Percentiles rank a stretch among this genome's conserved stretches.
Conservation (phyloP, 35 echinoderm and acorn worm genomes). For the Ophioderma brevispina region DNA sequence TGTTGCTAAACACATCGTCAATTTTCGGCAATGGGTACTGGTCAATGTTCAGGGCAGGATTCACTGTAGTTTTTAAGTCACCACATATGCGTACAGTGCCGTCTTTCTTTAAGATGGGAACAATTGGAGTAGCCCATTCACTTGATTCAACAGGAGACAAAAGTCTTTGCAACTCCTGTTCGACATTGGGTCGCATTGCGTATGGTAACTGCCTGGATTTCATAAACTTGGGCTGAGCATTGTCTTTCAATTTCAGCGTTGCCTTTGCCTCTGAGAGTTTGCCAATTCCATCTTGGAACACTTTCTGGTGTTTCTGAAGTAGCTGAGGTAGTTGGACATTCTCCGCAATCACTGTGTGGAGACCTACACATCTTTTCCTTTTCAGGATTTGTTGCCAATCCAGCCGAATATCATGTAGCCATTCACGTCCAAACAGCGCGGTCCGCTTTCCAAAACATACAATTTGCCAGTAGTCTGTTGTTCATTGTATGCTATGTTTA, state of each 20-base stretch:
- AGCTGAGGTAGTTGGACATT: background rate
- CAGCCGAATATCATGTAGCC: background rate
- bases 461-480: background rate
- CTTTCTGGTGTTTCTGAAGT: background rate
- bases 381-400: conserved; percentile 16
- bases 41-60: conserved; percentile 13
- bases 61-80: conserved; percentile 56
- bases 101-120: conserved; percentile 28
- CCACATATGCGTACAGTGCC: conserved; percentile 39
- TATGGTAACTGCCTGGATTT: conserved; percentile 10
- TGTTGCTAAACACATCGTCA: conserved; percentile 40
- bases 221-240: conserved; percentile 4
- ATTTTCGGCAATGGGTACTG: conserved; percentile 48
- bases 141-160: conserved; percentile 41
- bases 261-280: background rate
- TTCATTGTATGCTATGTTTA: background rate
- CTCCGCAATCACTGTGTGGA: background rate
- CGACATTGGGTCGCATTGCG: conserved; percentile 37
- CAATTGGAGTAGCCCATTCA: conserved; percentile 48
- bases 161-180: conserved; percentile 39
- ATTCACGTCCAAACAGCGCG: conserved; percentile 3
- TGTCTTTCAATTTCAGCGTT: conserved; percentile 6
- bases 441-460: background rate
- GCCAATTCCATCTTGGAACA: conserved; percentile 28
- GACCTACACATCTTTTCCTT: background rate